Evolutionary conservation across 2,113 vertebrate species (phyloP).

Genomic region (Tretioscincus oriximinensis): DNA sequence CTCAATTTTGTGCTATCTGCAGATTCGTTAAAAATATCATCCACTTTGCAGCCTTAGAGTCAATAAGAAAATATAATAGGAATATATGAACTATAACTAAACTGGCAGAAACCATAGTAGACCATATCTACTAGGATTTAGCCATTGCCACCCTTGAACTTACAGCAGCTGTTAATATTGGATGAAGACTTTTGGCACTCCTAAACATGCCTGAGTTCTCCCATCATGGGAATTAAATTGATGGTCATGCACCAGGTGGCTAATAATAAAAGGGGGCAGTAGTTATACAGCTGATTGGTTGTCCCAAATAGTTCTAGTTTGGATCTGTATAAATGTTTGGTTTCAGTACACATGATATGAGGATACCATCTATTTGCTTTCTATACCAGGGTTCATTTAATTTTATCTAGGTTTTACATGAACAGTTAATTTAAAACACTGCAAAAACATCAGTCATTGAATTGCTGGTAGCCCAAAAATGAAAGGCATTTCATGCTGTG

Average conservation of each 20-base stretch:
- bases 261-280: no score
- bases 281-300: not conserved
- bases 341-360: no score
- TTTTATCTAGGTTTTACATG: no score
- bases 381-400: no score
- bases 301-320: not conserved
- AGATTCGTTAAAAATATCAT: no score
- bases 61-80: not conserved
- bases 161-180: not conserved
- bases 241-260: no score
- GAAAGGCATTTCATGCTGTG: slow-evolving; percentile 4
- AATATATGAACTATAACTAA: not conserved
- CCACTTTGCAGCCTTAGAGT: no score
- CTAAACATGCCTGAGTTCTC: not conserved
- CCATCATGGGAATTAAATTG: not conserved
- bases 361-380: no score
- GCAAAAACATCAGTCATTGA: not conserved
- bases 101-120: no score
- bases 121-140: not conserved
- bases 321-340: not conserved
- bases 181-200: slow-evolving; percentile 16
- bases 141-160: not conserved
- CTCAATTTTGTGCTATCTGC: no score
- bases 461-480: not conserved
- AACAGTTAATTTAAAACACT: not conserved